Evolutionary conservation across 2,113 vertebrate genomes (phyloP), one percentile per base, ranked within the genome.

Genomic region (Tyto alba): DNA sequence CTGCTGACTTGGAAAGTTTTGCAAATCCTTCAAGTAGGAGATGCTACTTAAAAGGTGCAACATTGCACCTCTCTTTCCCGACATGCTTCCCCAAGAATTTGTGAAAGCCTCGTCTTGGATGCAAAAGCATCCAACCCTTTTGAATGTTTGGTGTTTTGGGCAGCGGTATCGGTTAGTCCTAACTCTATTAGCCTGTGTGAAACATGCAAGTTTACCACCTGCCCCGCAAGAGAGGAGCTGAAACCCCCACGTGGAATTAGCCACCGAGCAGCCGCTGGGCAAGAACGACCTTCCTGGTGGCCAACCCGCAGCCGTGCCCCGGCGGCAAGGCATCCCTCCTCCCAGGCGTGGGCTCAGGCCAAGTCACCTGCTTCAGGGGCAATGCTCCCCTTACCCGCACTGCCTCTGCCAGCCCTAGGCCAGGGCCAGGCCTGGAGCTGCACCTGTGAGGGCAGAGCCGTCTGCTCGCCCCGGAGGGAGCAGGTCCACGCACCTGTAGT

Each of bases 401-500:
- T 0, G 0, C 53, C 29, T 19, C 52, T 13, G n/a, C 55, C 41
- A 34, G 11, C 19, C 29, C 55, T 30, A 27, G 3, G 3, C 56
- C 43, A 38, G 48, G 53, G 25, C 76, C 43, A 34, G 34, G 26
- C 43, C 56, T 5, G 17, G 27, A 30, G 36, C 18, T 0, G 13
- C 5, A 22, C 32, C 5, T 5, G 8, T 5, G 32, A 72, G 57
- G 53, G 18, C 17, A 23, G 10, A 25, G n/a, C 2, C 4, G 4
- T 43, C 36, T 43, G 11, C 32, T 21, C 19, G 50, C 62, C 41
- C 71, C 7, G 8, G 48, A 26, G 29, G 27, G 30, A 38, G 69
- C 67, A 6, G 40, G 19, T 52, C 55, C 25, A 20, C 9, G 7
- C 84, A 99, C 98, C 99, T 99, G 98, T 99, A 99, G 97, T 99